Evolutionary conservation across 2,888 invertebrate species (phyloP), one percentile per base, ranked within the genome.

Genomic region (Lamellibrachia columna): DNA sequence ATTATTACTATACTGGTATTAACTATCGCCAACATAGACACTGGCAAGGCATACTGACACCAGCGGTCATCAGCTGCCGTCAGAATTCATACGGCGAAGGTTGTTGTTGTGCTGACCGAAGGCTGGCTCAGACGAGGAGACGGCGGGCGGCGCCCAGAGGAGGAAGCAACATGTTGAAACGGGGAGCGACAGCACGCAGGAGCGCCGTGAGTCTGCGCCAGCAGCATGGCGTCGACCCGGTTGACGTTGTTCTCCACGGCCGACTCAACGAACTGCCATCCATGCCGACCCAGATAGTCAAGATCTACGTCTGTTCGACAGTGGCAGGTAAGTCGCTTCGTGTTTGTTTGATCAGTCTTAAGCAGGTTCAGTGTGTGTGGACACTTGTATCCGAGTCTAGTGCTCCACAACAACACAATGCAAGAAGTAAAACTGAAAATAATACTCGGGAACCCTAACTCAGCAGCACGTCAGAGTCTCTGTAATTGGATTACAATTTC

Each of bases 301-400:
- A 91, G 58, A 52, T 91, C 55, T 91, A 91, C 92, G 58, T 91
- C 53, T 55, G 92, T 28, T 91, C 92, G 40, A 91, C 92, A 15
- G 58, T 55, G 15, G 15, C 53, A 91, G 92, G 92, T 91, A 91
- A 7, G 55, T 40, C n/a, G 75, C 15, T 22, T 75, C n/a, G 22
- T 75, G 22, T 22, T 75, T n/a, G 22, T 75, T 75, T 22, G 15
- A 75, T 22, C 75, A 75, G n/a, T n/a, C 1, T 22, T 15, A 6
- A 75, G 75, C 6, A 75, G 11, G 75, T 75, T 22, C 75, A 75
- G 75, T 75, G 22, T 22, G 22, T 75, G 15, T n/a, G 28, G 28
- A 75, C 75, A 22, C 75, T 3, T 22, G 22, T 75, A 1, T 22
- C 75, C 75, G 22, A 75, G 9, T 7, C 75, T 22, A 22, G 15